phyloP scores from a whole-genome alignment of 2,113 vertebrate species.

The Haliaeetus leucogaster region DNA sequence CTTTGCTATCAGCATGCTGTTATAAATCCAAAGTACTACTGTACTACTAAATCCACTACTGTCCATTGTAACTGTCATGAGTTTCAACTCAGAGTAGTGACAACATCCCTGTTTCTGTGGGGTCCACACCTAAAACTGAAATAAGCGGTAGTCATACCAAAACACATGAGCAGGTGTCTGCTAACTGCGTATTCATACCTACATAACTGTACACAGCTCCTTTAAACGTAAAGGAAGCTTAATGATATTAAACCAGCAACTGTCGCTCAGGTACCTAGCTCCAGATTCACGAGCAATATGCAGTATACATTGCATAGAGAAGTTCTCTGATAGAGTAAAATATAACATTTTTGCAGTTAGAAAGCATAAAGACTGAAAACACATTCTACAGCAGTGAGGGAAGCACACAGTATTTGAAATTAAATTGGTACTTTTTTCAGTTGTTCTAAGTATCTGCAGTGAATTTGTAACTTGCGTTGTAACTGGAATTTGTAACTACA shows the following conservation, averaged over 20 bases:
- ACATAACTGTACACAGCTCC: neutral
- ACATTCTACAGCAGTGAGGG: neutral
- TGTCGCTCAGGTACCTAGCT: neutral
- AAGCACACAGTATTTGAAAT: neutral
- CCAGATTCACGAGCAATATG: neutral
- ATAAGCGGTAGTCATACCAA: neutral
- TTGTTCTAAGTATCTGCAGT: neutral
- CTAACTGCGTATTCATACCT: neutral
- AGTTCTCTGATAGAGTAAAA: neutral
- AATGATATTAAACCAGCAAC: neutral
- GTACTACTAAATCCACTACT: neutral
- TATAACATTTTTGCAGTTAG: neutral
- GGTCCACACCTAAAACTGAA: neutral
- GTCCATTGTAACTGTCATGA: neutral
- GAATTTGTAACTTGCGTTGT: neutral
- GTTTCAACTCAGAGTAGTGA: neutral
- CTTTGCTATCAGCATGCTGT: neutral
- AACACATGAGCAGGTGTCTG: neutral
- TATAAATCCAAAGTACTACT: neutral
- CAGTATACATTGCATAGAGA: neutral
- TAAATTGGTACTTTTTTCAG: neutral
- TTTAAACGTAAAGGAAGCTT: neutral
- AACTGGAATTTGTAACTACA: fast-evolving
- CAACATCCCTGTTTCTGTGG: neutral
- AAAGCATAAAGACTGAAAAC: fast-evolving